phyloP scores from a whole-genome alignment of 2,797 vertebrate species.

The Vireo griseus region DNA sequence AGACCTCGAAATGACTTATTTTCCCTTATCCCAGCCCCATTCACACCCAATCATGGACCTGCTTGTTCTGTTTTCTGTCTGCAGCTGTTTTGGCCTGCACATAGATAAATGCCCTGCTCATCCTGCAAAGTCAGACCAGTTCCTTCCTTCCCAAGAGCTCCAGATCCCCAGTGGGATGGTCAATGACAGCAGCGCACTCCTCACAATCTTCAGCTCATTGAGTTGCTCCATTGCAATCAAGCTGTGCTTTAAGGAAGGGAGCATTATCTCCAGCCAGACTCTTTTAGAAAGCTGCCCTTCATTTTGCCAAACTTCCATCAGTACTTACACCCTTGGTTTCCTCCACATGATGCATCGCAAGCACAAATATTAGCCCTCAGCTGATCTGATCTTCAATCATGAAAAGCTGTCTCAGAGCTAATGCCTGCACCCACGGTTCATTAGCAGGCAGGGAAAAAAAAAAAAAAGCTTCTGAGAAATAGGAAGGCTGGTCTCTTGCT shows the following conservation, averaged over 20 bases:
- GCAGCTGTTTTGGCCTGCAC: background rate
- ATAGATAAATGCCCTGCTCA: background rate
- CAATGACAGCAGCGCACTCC: background rate
- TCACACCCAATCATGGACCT: fast-evolving
- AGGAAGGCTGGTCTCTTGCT: slow-evolving; percentile 47
- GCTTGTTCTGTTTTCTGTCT: background rate
- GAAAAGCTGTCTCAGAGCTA: slow-evolving; percentile 47
- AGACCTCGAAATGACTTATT: background rate
- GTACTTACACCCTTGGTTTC: background rate
- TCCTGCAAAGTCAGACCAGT: background rate
- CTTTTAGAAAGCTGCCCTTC: background rate
- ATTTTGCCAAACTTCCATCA: background rate
- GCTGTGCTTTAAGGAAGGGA: background rate
- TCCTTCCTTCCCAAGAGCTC: background rate
- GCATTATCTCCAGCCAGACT: background rate
- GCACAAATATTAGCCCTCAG: slow-evolving; percentile 48
- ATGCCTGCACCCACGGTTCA: slow-evolving; percentile 58
- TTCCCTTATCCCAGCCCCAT: background rate
- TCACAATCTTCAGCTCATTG: background rate
- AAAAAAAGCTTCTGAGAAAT: slow-evolving; percentile 34
- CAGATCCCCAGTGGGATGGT: background rate
- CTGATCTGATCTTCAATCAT: slow-evolving; percentile 53
- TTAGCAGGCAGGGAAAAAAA: background rate
- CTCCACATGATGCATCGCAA: background rate
- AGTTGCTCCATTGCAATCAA: background rate